phyloP scores from a whole-genome alignment of 2,113 vertebrate genomes.

The Hyaena hyaena region DNA sequence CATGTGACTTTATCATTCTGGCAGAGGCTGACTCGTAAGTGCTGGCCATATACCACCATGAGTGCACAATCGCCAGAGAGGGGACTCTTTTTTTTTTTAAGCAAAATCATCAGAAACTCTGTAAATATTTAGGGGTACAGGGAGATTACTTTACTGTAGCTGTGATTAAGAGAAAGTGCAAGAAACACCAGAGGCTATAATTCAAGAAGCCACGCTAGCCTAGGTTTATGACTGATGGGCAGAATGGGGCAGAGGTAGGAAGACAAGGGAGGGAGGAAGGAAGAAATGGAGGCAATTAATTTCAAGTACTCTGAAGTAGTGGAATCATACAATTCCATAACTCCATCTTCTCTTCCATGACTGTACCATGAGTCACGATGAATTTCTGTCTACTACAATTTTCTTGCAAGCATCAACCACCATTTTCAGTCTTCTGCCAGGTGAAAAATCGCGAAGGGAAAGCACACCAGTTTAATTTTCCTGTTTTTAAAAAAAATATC shows the following conservation, averaged over 20 bases:
- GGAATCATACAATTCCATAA: background rate
- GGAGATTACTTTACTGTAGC: background rate
- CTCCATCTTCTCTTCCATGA: background rate
- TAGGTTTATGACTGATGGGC: background rate
- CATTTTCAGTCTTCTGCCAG: background rate
- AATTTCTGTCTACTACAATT: background rate
- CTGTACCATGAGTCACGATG: background rate
- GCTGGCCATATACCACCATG: background rate
- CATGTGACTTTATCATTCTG: background rate
- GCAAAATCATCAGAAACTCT: background rate
- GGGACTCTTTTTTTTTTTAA: background rate
- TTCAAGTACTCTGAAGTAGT: background rate
- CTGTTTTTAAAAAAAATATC: background rate
- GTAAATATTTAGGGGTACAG: background rate
- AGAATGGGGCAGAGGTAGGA: background rate
- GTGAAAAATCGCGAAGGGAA: background rate
- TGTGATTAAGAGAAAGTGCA: background rate
- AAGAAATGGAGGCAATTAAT: background rate
- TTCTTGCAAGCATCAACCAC: background rate
- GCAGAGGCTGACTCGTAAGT: background rate
- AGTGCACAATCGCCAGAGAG: background rate
- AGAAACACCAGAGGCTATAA: background rate
- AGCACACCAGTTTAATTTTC: background rate
- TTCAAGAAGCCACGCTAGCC: background rate
- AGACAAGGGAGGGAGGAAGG: background rate